phyloP scores from a whole-genome alignment of 2,113 vertebrate genomes.

The Otolemur garnettii region DNA sequence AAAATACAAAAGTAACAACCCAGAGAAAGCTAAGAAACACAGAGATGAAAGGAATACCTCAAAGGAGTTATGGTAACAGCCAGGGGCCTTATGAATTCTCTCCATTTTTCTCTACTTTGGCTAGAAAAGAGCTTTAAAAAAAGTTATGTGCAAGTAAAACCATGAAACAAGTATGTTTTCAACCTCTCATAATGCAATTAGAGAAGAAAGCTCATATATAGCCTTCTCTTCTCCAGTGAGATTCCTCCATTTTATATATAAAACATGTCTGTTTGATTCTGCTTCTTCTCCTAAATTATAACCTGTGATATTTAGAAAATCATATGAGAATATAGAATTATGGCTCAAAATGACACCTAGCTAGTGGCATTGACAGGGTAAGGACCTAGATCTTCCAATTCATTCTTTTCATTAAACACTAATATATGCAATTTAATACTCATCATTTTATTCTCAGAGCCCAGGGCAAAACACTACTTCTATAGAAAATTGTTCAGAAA shows the following conservation, averaged over 20 bases:
- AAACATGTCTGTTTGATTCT: neutral
- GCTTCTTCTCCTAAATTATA: neutral
- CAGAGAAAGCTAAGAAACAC: neutral
- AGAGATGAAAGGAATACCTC: neutral
- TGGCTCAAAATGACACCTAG: neutral
- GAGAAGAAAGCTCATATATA: neutral
- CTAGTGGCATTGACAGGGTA: neutral
- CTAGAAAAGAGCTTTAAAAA: neutral
- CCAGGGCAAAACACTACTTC: neutral
- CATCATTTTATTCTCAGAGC: neutral
- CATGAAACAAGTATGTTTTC: neutral
- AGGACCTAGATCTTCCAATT: neutral
- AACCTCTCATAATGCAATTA: neutral
- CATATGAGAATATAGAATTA: neutral
- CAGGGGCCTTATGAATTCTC: neutral
- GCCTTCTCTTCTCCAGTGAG: neutral
- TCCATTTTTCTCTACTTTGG: neutral
- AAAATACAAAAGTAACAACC: neutral
- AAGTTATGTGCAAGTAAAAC: neutral
- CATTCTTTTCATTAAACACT: neutral
- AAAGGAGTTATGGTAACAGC: neutral
- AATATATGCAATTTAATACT: neutral
- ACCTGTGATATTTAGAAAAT: neutral
- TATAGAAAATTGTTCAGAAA: neutral
- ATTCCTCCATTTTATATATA: neutral